Conservation (phyloP, 2,888 invertebrate genomes). For the Ecliptopera silaceata region DNA sequence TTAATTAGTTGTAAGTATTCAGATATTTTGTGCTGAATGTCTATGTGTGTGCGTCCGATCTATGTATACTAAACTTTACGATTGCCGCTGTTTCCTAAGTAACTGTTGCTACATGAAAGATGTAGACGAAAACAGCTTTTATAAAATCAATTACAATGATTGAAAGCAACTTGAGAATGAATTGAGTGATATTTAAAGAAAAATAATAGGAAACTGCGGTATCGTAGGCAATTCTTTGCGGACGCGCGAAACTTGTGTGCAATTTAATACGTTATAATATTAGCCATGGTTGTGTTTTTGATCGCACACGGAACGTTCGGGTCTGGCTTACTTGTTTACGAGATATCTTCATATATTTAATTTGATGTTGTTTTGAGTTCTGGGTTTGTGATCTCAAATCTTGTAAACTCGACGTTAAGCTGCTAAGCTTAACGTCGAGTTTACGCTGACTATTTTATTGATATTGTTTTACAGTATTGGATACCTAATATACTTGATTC, state of each 20-base stretch:
- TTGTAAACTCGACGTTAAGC: no score
- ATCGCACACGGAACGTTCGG: slow-evolving; percentile 49
- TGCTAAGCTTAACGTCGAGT: no score
- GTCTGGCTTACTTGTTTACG: slow-evolving; percentile 21
- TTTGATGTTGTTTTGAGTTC: slow-evolving; percentile 17
- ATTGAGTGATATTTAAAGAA: background rate
- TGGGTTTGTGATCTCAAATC: slow-evolving; percentile 20
- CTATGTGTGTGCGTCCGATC: slow-evolving; percentile 43
- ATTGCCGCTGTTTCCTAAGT: slow-evolving; percentile 23
- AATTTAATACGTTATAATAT: slow-evolving; percentile 60
- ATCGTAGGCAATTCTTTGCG: slow-evolving; percentile 10
- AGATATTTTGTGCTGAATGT: slow-evolving; percentile 72
- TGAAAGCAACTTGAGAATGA: no score
- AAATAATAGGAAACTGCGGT: background rate
- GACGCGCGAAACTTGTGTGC: slow-evolving; percentile 62
- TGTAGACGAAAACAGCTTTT: no score
- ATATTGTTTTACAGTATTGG: slow-evolving; percentile 1
- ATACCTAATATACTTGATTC: background rate
- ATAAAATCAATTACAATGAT: no score
- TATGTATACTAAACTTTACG: slow-evolving; percentile 28
- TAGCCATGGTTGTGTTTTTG: slow-evolving; percentile 67
- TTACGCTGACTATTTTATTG: background rate
- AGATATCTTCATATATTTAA: slow-evolving; percentile 26
- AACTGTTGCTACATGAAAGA: no score
- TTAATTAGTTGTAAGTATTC: slow-evolving; percentile 69